Evolutionary conservation across 2,888 invertebrate genomes (phyloP).

Genomic region (Halictus ligatus): DNA sequence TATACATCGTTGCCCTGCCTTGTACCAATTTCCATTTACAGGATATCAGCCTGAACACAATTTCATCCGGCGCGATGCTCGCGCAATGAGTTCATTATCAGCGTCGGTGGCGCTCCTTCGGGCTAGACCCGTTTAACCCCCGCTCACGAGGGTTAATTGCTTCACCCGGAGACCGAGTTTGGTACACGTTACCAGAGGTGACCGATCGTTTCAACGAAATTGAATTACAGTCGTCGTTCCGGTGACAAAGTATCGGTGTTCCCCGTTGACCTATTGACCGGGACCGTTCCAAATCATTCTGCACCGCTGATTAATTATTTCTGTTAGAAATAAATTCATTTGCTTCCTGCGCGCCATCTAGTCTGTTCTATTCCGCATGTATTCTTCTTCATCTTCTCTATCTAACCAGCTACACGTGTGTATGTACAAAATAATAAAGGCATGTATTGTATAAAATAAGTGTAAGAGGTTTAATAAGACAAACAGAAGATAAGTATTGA

Average conservation of each 20-base stretch:
- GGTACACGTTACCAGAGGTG: not conserved
- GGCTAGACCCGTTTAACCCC: constrained; percentile 38
- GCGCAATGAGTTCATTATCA: constrained; percentile 46
- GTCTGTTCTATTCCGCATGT: no score
- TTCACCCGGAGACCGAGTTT: constrained; percentile 2
- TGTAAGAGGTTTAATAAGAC: no score
- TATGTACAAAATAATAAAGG: no score
- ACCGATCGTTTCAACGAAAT: not conserved
- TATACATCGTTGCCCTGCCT: constrained; percentile 52
- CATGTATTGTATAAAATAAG: no score
- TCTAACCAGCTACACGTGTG: no score
- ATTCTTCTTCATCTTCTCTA: no score
- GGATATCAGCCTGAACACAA: constrained; percentile 55
- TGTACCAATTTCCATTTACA: constrained; percentile 71
- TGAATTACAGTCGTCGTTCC: not conserved
- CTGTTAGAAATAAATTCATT: no score
- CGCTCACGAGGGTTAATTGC: constrained; percentile 43
- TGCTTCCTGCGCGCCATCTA: no score
- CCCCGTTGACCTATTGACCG: not conserved
- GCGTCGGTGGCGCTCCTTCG: constrained; percentile 22
- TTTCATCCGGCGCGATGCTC: constrained; percentile 34
- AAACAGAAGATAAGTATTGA: no score
- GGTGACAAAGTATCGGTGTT: not conserved
- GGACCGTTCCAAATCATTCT: not conserved
- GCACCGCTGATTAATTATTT: no score